Conservation (phyloP, 2,888 invertebrate species). For the Andrena bucephala region DNA sequence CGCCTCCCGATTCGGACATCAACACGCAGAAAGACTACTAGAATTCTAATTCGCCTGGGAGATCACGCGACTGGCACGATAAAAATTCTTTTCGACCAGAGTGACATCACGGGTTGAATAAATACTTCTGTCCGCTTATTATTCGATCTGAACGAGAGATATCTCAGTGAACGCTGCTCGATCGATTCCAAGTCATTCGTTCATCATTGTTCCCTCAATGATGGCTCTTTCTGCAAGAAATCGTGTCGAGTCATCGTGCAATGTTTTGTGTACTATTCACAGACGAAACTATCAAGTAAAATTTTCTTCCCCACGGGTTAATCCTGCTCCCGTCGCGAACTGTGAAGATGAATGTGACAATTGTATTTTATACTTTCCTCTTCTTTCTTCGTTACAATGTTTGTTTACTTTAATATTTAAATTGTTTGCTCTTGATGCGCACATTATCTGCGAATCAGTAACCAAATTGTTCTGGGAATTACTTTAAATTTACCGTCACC, state of each 20-base stretch:
- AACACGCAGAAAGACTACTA: neutral
- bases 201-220: neutral
- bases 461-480: neutral
- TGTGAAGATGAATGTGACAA: neutral
- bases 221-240: conserved; percentile 14
- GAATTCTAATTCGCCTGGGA: conserved; percentile 11
- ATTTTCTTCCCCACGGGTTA: neutral
- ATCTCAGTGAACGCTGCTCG: conserved; percentile 6
- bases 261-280: conserved; percentile 7
- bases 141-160: conserved; percentile 3
- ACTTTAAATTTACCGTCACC: neutral
- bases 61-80: neutral
- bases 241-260: conserved; percentile 46
- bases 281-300: neutral
- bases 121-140: conserved; percentile 21
- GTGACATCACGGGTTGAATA: conserved; percentile 19
- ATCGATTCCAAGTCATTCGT: conserved; percentile 1
- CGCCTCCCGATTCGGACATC: conserved; percentile 5
- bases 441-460: neutral
- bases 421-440: neutral
- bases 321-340: conserved; percentile 8
- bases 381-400: neutral
- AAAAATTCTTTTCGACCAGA: conserved; percentile 35
- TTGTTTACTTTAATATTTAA: neutral
- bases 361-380: conserved; percentile 21